Evolutionary conservation across 2,113 vertebrate species (phyloP).

Genomic region (Sinosuthora webbiana): DNA sequence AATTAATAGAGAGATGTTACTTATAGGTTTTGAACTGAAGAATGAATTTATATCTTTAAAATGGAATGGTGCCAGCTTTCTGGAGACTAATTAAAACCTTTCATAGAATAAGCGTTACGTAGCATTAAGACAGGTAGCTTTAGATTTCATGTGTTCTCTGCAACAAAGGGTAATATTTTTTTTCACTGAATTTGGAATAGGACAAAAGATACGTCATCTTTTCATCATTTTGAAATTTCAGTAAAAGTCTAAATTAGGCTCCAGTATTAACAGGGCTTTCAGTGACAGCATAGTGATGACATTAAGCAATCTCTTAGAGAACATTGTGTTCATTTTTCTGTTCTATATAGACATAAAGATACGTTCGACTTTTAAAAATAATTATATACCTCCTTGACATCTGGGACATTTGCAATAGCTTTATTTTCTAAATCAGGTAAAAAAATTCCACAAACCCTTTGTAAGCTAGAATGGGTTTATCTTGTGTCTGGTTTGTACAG

Average conservation of each 20-base stretch:
- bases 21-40: neutral
- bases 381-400: neutral
- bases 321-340: neutral
- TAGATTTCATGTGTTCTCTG: neutral
- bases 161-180: neutral
- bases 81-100: constrained; percentile 1
- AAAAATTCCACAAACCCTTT: neutral
- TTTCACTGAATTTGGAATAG: neutral
- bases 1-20: neutral
- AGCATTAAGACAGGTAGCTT: neutral
- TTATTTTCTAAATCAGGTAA: neutral
- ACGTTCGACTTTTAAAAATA: neutral
- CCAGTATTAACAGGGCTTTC: neutral
- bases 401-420: neutral
- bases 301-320: neutral
- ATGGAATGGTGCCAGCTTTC: neutral
- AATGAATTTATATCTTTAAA: constrained; percentile 5
- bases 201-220: neutral
- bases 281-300: neutral
- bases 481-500: neutral
- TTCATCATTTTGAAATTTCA: neutral
- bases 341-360: neutral
- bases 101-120: neutral
- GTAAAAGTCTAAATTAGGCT: neutral
- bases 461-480: neutral